A percentile compares a stretch with the other conserved stretches of the same genome.
phyloP scores from a whole-genome alignment of 2,113 vertebrate genomes.

The Pteronura brasiliensis region DNA sequence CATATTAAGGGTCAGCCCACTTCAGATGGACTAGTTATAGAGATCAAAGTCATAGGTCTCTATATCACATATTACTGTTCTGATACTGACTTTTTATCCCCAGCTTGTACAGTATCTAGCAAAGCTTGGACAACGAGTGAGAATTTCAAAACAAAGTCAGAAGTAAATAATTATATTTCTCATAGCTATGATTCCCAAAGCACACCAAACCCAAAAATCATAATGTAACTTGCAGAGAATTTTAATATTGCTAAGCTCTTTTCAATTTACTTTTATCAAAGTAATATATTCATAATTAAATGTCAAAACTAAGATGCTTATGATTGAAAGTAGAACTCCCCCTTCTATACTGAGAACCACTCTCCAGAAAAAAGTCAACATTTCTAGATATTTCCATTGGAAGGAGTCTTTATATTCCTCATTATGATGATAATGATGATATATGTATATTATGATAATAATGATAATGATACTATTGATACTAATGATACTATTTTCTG shows the following conservation, averaged over 20 bases:
- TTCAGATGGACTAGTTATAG: not conserved
- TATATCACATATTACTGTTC: not conserved
- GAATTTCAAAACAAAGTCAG: not conserved
- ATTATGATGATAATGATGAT: not conserved
- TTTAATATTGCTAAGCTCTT: conserved; percentile 1
- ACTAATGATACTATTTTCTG: not conserved
- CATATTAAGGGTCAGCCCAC: not conserved
- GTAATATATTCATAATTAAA: not conserved
- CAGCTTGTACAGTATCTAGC: not conserved
- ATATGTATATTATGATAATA: no score
- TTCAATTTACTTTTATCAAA: conserved; percentile 5
- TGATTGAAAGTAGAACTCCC: not conserved
- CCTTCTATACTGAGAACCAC: not conserved
- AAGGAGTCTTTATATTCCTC: not conserved
- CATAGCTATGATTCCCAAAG: not conserved
- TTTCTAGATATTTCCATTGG: not conserved
- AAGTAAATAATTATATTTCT: not conserved
- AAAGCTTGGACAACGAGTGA: not conserved
- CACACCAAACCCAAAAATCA: not conserved
- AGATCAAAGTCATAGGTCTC: not conserved
- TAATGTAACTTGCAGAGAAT: not conserved
- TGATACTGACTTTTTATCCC: not conserved
- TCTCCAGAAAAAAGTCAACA: not conserved
- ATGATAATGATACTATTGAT: no score
- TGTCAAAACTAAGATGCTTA: not conserved